These are phyloP conservation scores for Aphidius ervi DNA, from an alignment of 1,140 invertebrate genomes.

Conservation along the genomic window DNA sequence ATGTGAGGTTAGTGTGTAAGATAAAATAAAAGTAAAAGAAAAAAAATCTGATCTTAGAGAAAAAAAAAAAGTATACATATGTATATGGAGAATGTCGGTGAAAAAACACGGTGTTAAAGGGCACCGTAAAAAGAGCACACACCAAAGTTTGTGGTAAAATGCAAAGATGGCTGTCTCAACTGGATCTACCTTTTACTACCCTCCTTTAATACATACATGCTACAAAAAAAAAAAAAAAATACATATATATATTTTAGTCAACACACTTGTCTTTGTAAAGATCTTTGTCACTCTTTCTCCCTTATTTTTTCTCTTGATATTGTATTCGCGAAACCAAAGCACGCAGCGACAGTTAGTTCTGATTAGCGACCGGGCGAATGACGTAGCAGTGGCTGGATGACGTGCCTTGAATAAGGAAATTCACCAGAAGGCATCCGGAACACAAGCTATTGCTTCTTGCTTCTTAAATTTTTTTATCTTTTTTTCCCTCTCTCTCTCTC, in stretches of 20 bases:
- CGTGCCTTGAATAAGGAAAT: slow-evolving; percentile 46
- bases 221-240: not conserved
- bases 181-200: not conserved
- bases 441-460: too few species aligned
- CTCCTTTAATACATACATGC: too few species aligned
- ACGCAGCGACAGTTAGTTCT: slow-evolving; percentile 53
- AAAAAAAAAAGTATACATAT: not conserved
- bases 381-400: slow-evolving; percentile 50
- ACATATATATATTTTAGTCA: too few species aligned
- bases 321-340: slow-evolving; percentile 40
- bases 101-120: not conserved
- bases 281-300: slow-evolving; percentile 9
- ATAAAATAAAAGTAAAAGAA: slow-evolving; percentile 14
- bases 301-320: slow-evolving; percentile 26
- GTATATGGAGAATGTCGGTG: slow-evolving; percentile 20
- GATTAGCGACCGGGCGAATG: slow-evolving; percentile 52
- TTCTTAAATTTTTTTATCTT: slow-evolving; percentile 1
- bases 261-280: too few species aligned
- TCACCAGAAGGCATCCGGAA: not conserved
- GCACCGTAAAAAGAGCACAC: slow-evolving; percentile 21
- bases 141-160: slow-evolving; percentile 23
- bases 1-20: not conserved
- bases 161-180: slow-evolving; percentile 37
- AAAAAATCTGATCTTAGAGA: slow-evolving; percentile 10
- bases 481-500: not conserved